A percentile compares a stretch with the other conserved stretches of the same genome.
phyloP scores from a whole-genome alignment of 2,888 invertebrate species.

The Drosophila mettleri region DNA sequence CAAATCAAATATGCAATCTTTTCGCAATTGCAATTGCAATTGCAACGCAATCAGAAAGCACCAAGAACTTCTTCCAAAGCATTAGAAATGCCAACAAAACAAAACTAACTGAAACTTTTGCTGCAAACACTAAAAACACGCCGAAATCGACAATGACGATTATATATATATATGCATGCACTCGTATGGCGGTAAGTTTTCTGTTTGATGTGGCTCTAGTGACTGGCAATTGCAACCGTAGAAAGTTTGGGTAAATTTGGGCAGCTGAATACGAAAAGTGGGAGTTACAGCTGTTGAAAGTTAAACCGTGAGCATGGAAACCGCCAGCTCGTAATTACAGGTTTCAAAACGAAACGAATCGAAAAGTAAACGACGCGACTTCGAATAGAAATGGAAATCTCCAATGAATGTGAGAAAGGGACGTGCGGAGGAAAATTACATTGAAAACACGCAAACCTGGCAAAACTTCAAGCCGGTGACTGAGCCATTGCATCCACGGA shows the following conservation, averaged over 20 bases:
- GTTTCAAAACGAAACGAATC: conserved; percentile 66
- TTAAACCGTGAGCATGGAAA: conserved; percentile 65
- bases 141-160: conserved; percentile 65
- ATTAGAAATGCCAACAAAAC: conserved; percentile 60
- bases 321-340: conserved; percentile 66
- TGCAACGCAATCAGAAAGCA: conserved; percentile 55
- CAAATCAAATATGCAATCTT: conserved; percentile 65
- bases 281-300: conserved; percentile 59
- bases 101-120: conserved; percentile 59
- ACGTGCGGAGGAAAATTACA: conserved; percentile 23
- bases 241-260: conserved; percentile 15
- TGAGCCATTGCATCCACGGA: conserved; percentile 37
- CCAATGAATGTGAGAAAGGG: conserved; percentile 2
- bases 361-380: conserved; percentile 65
- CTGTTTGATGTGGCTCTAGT: not conserved
- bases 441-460: conserved; percentile 47
- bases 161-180: conserved; percentile 28
- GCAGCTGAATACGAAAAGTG: conserved; percentile 15
- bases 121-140: conserved; percentile 49
- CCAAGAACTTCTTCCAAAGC: conserved; percentile 51
- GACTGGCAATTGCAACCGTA: conserved; percentile 22
- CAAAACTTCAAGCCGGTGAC: conserved; percentile 63
- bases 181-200: conserved; percentile 39
- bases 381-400: conserved; percentile 30
- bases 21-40: conserved; percentile 35